Conservation (phyloP, 2,888 invertebrate genomes). For the Ectropis crepuscularia region DNA sequence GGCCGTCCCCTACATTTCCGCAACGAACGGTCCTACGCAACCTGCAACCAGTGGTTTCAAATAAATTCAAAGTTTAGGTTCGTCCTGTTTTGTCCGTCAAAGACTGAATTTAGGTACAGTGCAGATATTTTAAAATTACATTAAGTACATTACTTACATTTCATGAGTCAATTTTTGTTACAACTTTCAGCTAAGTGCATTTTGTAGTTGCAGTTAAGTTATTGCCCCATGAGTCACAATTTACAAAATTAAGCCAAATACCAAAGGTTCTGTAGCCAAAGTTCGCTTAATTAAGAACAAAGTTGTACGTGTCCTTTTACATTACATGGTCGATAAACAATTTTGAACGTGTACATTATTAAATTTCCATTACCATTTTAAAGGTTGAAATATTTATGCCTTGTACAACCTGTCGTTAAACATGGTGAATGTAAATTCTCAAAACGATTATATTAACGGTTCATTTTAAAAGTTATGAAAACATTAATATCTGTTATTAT, state of each 20-base stretch:
- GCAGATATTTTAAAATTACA: no score
- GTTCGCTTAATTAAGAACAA: background rate
- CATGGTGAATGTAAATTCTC: slow-evolving; percentile 42
- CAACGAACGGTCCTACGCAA: no score
- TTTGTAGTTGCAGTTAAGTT: background rate
- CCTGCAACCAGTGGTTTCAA: no score
- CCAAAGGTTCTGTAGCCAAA: background rate
- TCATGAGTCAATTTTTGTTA: background rate
- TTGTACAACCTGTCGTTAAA: slow-evolving; percentile 38
- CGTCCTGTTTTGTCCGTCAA: no score
- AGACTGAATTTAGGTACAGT: no score
- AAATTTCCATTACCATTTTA: slow-evolving; percentile 34
- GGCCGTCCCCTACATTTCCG: no score
- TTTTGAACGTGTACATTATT: slow-evolving; percentile 29
- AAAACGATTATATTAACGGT: slow-evolving; percentile 48
- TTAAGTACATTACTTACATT: background rate
- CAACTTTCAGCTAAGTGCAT: background rate
- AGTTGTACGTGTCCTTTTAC: slow-evolving; percentile 1
- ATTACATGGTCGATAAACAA: slow-evolving; percentile 17
- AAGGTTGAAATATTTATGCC: slow-evolving; percentile 36
- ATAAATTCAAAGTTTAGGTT: no score
- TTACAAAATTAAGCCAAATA: no score
- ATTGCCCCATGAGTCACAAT: no score
- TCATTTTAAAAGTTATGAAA: slow-evolving; percentile 34
- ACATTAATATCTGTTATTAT: slow-evolving; percentile 31